Evolutionary conservation across 2,797 vertebrate species (phyloP).

Genomic region (Eulemur coronatus): DNA sequence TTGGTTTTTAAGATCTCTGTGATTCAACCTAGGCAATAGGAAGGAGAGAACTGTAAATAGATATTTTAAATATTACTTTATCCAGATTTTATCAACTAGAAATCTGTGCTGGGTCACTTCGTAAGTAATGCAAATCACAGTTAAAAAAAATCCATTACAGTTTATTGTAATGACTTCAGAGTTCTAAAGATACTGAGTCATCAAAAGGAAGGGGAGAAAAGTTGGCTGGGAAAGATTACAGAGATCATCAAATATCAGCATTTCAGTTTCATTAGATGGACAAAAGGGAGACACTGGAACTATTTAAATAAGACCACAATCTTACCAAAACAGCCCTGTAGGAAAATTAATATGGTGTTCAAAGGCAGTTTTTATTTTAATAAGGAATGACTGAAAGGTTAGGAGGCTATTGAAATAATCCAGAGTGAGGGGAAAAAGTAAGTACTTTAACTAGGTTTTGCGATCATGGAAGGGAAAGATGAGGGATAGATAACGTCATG

Average conservation of each 20-base stretch:
- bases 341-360: conserved; percentile 34
- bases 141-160: neutral
- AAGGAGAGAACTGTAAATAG: neutral
- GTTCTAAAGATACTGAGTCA: conserved; percentile 20
- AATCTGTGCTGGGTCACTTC: conserved; percentile 11
- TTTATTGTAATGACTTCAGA: conserved; percentile 16
- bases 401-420: conserved; percentile 21
- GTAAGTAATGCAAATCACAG: neutral
- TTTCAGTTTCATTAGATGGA: neutral
- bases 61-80: neutral
- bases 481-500: neutral
- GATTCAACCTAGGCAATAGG: neutral
- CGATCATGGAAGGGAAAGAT: neutral
- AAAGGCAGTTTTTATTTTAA: conserved; percentile 22
- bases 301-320: conserved; percentile 32
- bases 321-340: neutral
- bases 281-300: neutral
- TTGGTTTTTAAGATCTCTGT: conserved; percentile 15
- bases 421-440: neutral
- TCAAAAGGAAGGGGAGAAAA: conserved; percentile 8
- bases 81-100: conserved; percentile 13
- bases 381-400: neutral
- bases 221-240: neutral
- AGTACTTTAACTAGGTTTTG: neutral
- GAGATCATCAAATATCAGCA: neutral